Conservation (phyloP, 2,888 invertebrate genomes). For the Bugula neritina region DNA sequence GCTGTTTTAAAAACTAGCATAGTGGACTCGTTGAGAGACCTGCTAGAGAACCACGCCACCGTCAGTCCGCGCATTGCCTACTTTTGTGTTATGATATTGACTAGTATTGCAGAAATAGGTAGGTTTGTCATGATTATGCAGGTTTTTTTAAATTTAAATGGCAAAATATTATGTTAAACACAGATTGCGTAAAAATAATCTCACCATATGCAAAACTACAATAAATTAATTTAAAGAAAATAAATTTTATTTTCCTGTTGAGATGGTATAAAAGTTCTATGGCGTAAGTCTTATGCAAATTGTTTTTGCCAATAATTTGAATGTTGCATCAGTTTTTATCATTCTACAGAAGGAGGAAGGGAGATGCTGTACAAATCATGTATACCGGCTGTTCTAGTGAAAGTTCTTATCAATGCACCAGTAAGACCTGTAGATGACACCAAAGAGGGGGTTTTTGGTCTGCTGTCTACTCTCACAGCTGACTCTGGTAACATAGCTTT, state of each 20-base stretch:
- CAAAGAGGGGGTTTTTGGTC: conserved; percentile 45
- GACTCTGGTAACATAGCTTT: conserved; percentile 37
- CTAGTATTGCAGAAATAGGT: conserved; percentile 14
- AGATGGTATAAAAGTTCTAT: too few species aligned
- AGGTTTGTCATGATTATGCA: background rate
- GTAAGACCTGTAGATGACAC: conserved; percentile 36
- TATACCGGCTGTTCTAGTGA: conserved; percentile 37
- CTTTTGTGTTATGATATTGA: background rate
- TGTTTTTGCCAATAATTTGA: too few species aligned
- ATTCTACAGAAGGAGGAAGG: conserved; percentile 39
- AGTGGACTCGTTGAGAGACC: background rate
- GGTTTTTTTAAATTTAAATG: background rate
- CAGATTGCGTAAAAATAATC: too few species aligned
- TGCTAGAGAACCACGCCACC: background rate
- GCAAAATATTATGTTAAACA: background rate
- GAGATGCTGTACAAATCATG: conserved; percentile 36
- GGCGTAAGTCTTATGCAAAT: too few species aligned
- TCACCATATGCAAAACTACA: too few species aligned
- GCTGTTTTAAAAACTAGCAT: conserved; percentile 1
- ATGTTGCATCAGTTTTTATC: too few species aligned
- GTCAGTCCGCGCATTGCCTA: background rate
- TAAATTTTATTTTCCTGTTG: too few species aligned
- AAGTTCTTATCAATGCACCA: conserved; percentile 37
- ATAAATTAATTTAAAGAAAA: too few species aligned
- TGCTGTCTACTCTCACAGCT: conserved; percentile 46